phyloP scores from a whole-genome alignment of 2,113 vertebrate genomes.

The Sinocyclocheilus anophthalmus region DNA sequence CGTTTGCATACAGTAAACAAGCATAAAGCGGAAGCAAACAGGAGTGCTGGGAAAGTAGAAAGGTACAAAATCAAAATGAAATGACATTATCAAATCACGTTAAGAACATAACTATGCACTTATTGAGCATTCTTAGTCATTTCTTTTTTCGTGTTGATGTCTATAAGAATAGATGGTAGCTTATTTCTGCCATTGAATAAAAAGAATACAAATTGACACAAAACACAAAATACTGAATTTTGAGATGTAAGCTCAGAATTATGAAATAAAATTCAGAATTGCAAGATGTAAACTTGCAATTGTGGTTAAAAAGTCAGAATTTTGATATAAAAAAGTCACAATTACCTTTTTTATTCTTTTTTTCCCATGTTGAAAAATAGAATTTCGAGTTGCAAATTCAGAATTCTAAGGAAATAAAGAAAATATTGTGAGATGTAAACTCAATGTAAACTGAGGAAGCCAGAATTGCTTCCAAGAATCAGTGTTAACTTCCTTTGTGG shows the following conservation, averaged over 20 bases:
- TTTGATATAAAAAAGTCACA: too few species aligned
- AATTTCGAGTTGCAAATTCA: too few species aligned
- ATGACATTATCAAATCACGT: neutral
- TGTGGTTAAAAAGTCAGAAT: too few species aligned
- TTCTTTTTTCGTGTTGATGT: neutral
- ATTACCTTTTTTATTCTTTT: too few species aligned
- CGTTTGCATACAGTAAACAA: neutral
- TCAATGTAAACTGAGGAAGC: neutral
- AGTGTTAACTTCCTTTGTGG: neutral
- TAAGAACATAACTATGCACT: constrained; percentile 18
- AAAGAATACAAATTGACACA: neutral
- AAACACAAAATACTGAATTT: neutral
- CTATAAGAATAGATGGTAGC: neutral
- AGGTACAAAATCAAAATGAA: neutral
- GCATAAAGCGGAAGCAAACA: neutral
- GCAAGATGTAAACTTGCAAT: too few species aligned
- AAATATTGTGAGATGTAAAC: neutral
- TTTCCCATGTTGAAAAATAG: too few species aligned
- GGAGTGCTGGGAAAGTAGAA: neutral
- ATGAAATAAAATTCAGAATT: too few species aligned
- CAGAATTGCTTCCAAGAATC: neutral
- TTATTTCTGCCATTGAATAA: neutral
- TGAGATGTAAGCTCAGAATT: neutral
- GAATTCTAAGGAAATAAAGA: too few species aligned
- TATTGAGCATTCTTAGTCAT: neutral